Evolutionary conservation across 1,140 invertebrate genomes (phyloP).

Genomic region (Calycopis cecrops): DNA sequence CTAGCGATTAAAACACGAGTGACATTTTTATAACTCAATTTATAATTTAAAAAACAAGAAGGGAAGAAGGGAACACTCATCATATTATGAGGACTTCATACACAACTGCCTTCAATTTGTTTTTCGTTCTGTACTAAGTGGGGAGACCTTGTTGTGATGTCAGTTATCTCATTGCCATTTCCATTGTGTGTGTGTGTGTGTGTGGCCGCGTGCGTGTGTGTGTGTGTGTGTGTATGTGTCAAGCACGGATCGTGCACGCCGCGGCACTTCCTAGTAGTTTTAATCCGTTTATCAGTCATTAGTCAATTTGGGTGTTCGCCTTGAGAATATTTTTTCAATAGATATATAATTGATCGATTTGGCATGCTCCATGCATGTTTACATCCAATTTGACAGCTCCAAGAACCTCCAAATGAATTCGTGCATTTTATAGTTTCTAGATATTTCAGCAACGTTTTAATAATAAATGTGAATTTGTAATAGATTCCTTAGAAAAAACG

Average conservation of each 20-base stretch:
- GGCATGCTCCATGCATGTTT: too few relatives aligned
- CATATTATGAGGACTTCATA: too few relatives aligned
- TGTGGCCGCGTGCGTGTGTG: constrained; percentile 26
- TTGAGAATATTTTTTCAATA: constrained; percentile 39
- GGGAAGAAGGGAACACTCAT: too few relatives aligned
- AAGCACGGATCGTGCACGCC: constrained; percentile 55
- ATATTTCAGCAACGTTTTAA: too few relatives aligned
- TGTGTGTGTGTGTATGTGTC: constrained; percentile 34
- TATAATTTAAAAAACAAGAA: too few relatives aligned
- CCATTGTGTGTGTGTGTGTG: constrained; percentile 30
- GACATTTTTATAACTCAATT: too few relatives aligned
- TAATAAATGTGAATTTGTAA: too few relatives aligned
- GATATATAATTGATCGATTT: constrained; percentile 24
- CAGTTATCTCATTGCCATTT: constrained; percentile 66
- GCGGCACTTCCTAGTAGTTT: constrained; percentile 52
- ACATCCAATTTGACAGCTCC: too few relatives aligned
- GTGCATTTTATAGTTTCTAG: too few relatives aligned
- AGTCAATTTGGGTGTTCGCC: constrained; percentile 50
- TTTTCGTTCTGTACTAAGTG: constrained; percentile 40
- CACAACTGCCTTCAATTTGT: constrained; percentile 16
- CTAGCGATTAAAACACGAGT: too few relatives aligned
- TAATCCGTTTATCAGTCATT: constrained; percentile 52
- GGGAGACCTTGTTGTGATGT: constrained; percentile 63
- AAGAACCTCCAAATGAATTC: too few relatives aligned
- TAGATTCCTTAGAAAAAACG: too few relatives aligned